A percentile compares a stretch with the other conserved stretches of the same genome.
These are phyloP conservation scores for Zoanthus gigantus DNA, from an alignment of 92 coral and sea anemone species.

Conservation along the genomic window DNA sequence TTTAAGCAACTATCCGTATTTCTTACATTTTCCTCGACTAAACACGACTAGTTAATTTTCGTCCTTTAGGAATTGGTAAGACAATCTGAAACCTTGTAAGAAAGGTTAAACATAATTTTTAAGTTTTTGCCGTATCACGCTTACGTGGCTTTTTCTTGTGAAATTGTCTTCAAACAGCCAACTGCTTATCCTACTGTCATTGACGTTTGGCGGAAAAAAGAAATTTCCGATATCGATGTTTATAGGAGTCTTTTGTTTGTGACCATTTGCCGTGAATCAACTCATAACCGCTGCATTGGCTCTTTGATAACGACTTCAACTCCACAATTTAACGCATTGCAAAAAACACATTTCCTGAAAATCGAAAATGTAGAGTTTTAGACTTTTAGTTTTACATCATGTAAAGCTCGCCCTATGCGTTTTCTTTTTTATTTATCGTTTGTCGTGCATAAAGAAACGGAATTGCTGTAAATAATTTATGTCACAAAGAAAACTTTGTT, in stretches of 20 bases:
- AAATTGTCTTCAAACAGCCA: not conserved
- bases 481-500: not conserved
- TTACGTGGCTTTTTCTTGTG: not conserved
- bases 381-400: not conserved
- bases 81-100: slow-evolving; percentile 13
- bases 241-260: slow-evolving; percentile 10
- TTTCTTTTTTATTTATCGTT: not conserved
- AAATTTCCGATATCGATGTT: not conserved
- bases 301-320: not conserved
- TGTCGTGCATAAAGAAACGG: slow-evolving; percentile 5
- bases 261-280: slow-evolving; percentile 3
- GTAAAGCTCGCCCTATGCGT: not conserved
- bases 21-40: slow-evolving; percentile 4
- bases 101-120: not conserved
- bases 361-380: not conserved
- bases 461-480: slow-evolving; percentile 33
- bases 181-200: not conserved
- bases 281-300: not conserved
- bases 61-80: slow-evolving; percentile 20
- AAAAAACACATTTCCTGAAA: not conserved
- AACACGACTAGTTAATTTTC: slow-evolving; percentile 8
- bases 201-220: slow-evolving; percentile 23
- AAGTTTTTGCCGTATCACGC: not conserved
- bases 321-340: no score
- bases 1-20: slow-evolving; percentile 2